Evolutionary conservation across 2,113 vertebrate genomes (phyloP), one percentile per base, ranked within the genome.

Genomic region (Pedetes capensis): DNA sequence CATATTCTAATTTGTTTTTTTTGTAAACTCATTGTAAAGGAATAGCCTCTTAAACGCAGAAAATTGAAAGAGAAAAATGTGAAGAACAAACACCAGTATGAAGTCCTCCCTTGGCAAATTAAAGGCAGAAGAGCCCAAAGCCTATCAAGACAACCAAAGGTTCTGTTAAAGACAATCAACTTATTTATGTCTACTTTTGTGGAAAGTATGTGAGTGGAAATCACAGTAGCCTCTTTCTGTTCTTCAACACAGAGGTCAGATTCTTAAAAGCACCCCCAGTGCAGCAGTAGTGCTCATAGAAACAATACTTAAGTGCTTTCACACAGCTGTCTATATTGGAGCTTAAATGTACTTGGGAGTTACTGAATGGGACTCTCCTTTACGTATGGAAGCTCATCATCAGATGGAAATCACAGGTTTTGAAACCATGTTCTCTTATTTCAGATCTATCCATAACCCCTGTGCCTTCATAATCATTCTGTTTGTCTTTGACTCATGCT

Each of bases 271-370:
- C 13, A 59, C 5, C 42, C 37, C 14, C 18, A 23, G 5, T 17
- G 8, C 10, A 55, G 0, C 1, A 37, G 13, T 47, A 2, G 6
- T 63, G 9, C 8, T 44, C 32, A 17, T 8, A n/a, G 22, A 2
- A 55, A 16, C 2, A n/a, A 1, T 29, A 78, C 42, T 37, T 8
- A 47, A 51, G 11, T 29, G 20, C 25, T 83, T 34, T 42, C 27
- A 1, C 8, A 9, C 12, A 63, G 16, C 34, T 64, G 32, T 14
- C 5, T 32, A n/a, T 0, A 44, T 68, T 34, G 49, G 16, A 47
- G 14, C 27, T 82, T 72, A 25, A 55, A 42, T 25, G 10, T 34
- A 42, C 9, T 55, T 66, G 34, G 7, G 16, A 53, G 22, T 74
- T 71, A 14, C 34, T 39, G 44, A 68, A 87, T 44, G n/a, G 25